phyloP scores from a whole-genome alignment of 2,113 vertebrate species.

The Clarias batrachus region DNA sequence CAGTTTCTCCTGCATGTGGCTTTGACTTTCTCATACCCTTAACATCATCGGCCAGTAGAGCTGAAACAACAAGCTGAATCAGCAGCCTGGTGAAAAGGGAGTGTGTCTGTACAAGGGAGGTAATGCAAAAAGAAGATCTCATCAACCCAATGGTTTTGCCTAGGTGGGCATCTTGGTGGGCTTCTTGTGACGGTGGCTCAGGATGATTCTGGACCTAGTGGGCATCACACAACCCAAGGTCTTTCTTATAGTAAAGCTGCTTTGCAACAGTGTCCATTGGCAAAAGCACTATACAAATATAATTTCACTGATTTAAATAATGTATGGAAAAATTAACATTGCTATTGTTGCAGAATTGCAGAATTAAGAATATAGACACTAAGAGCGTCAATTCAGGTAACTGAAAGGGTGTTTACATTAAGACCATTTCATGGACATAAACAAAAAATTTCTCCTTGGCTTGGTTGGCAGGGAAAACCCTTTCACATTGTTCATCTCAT shows the following conservation, averaged over 20 bases:
- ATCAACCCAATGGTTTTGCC: not conserved
- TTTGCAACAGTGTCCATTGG: no score
- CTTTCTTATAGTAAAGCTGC: no score
- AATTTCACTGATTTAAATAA: no score
- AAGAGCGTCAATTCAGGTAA: not conserved
- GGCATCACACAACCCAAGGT: not conserved
- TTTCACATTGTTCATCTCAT: not conserved
- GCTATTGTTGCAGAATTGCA: not conserved
- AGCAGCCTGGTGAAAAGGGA: not conserved
- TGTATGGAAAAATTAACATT: not conserved
- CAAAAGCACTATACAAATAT: no score
- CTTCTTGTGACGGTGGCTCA: not conserved
- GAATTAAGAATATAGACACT: not conserved
- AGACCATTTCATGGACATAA: not conserved
- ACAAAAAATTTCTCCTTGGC: not conserved
- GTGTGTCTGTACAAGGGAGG: not conserved
- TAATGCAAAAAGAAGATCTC: not conserved
- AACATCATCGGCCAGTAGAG: not conserved
- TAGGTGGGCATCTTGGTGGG: not conserved
- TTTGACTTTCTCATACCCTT: not conserved
- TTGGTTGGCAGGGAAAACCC: not conserved
- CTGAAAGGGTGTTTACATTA: not conserved
- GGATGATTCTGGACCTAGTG: no score
- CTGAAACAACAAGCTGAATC: slow-evolving; percentile 15
- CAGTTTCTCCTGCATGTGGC: not conserved